These are phyloP conservation scores for Lycopodina hypogea DNA, from an alignment of 37 sponge, comb jelly and placozoan genomes.

Conservation along the genomic window DNA sequence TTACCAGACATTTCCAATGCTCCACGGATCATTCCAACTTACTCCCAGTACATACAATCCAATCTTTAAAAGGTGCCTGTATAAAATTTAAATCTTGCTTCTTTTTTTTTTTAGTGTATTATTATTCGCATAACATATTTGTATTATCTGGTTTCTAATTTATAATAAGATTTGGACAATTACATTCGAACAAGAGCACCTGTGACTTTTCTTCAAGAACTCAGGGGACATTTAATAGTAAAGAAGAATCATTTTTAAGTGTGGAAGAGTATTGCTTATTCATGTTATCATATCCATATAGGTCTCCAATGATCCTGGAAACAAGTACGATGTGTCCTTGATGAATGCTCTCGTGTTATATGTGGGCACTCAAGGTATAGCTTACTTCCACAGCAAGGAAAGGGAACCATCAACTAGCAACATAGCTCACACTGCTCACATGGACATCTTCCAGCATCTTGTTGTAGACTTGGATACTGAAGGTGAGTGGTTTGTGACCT, in stretches of 20 bases:
- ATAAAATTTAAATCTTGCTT: no score
- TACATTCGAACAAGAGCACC: constrained; percentile 86
- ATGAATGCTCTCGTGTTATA: constrained; percentile 95
- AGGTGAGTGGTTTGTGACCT: constrained; percentile 57
- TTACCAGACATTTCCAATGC: constrained; percentile 93
- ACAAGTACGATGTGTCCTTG: constrained; percentile 89
- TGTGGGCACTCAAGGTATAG: constrained; percentile 93
- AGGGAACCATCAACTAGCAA: constrained; percentile 76
- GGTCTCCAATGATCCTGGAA: constrained; percentile 80
- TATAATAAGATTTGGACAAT: constrained; percentile 86
- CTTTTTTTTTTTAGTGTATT: no score
- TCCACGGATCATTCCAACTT: constrained; percentile 83
- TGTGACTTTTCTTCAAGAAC: constrained; percentile 88
- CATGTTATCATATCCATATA: not conserved
- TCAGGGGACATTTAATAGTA: constrained; percentile 68
- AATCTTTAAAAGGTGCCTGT: constrained; percentile 84
- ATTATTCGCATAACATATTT: no score
- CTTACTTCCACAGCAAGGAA: constrained; percentile 74
- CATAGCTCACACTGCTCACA: constrained; percentile 93
- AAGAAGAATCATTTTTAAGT: not conserved
- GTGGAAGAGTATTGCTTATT: not conserved
- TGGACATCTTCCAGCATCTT: constrained; percentile 94
- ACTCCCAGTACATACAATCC: constrained; percentile 72
- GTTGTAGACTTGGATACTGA: constrained; percentile 95
- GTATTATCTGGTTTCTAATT: no score